phyloP scores from a whole-genome alignment of 1,140 invertebrate species.

The Solen grandis region DNA sequence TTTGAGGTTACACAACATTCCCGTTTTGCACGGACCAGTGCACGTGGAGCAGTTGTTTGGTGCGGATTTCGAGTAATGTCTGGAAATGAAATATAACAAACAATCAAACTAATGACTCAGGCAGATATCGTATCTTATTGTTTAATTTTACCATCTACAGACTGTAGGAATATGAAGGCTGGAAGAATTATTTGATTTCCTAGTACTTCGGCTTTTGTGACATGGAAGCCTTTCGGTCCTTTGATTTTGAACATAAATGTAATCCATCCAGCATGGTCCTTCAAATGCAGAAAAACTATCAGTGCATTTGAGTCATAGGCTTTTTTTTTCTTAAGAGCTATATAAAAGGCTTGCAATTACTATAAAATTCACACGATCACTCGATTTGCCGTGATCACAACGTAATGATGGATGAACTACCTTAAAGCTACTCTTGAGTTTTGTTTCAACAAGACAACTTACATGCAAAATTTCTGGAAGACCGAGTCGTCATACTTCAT shows the following conservation, averaged over 20 bases:
- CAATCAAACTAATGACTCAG: too few relatives aligned
- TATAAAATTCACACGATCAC: not conserved
- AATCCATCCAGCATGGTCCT: not conserved
- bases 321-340: too few relatives aligned
- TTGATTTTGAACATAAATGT: not conserved
- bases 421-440: too few relatives aligned
- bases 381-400: not conserved
- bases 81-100: too few relatives aligned
- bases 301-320: not conserved
- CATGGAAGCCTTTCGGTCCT: too few relatives aligned
- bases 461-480: slow-evolving; percentile 68
- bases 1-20: slow-evolving; percentile 61
- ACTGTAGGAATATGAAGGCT: too few relatives aligned
- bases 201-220: slow-evolving; percentile 1
- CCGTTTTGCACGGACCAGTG: slow-evolving; percentile 56
- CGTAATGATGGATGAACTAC: not conserved
- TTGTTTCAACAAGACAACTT: too few relatives aligned
- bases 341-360: not conserved
- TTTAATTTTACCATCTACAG: too few relatives aligned
- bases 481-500: slow-evolving; percentile 67
- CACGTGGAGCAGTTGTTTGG: slow-evolving; percentile 34
- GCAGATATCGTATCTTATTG: too few relatives aligned
- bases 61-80: slow-evolving; percentile 59
- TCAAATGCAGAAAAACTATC: not conserved
- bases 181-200: too few relatives aligned